Evolutionary conservation across 2,113 vertebrate genomes (phyloP).

Genomic region (Elaphurus davidianus): DNA sequence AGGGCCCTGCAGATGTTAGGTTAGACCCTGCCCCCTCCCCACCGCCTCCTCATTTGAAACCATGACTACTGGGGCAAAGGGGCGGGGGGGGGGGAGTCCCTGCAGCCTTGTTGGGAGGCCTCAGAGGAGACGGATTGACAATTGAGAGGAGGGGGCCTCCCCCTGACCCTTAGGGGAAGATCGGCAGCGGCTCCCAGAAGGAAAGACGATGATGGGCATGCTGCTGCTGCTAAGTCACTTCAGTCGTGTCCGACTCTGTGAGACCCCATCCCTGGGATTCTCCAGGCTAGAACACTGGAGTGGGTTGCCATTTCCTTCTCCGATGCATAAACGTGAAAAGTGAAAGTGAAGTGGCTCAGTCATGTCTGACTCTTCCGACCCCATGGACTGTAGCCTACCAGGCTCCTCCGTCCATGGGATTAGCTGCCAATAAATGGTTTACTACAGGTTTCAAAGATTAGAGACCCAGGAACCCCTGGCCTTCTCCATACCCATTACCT

Average conservation of each 20-base stretch:
- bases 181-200: not conserved
- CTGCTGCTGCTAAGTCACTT: too few relatives aligned
- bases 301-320: too few relatives aligned
- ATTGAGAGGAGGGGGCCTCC: not conserved
- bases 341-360: too few relatives aligned
- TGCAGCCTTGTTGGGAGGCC: not conserved
- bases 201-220: too few relatives aligned
- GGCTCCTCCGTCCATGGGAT: too few relatives aligned
- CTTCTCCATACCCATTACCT: not conserved
- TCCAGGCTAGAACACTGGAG: too few relatives aligned
- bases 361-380: too few relatives aligned
- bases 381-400: too few relatives aligned
- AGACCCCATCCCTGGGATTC: too few relatives aligned
- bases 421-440: too few relatives aligned
- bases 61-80: not conserved
- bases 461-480: not conserved
- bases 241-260: too few relatives aligned
- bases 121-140: not conserved
- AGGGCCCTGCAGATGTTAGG: not conserved
- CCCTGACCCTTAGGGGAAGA: not conserved
- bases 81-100: not conserved
- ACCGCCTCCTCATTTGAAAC: not conserved
- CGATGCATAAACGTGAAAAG: too few relatives aligned
- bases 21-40: not conserved
- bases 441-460: not conserved